Conservation (phyloP, 2,113 vertebrate genomes). For the Cichladusa arquata region DNA sequence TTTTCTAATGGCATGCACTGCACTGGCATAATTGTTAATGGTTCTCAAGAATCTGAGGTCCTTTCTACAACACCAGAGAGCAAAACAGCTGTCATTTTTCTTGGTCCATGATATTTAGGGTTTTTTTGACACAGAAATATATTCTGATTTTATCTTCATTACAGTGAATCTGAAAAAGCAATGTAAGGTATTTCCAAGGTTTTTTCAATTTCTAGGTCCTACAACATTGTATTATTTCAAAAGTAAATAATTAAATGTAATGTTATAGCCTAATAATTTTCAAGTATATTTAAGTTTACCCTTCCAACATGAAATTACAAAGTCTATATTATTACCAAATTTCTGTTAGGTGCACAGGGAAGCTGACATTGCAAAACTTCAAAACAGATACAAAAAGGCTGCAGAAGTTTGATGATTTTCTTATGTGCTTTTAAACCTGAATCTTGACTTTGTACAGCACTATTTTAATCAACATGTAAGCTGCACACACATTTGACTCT, state of each 20-base stretch:
- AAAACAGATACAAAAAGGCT: background rate
- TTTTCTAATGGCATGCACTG: background rate
- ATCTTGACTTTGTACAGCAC: background rate
- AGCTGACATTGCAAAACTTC: background rate
- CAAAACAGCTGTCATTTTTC: background rate
- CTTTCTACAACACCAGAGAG: background rate
- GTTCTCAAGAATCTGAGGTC: background rate
- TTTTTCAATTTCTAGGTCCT: background rate
- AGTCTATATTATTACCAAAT: background rate
- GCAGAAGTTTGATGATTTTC: background rate
- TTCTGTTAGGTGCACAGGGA: background rate
- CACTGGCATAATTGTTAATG: fast-evolving
- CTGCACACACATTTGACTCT: background rate
- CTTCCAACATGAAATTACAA: background rate
- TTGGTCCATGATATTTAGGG: background rate
- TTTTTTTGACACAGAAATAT: background rate
- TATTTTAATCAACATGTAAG: background rate
- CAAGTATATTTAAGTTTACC: background rate
- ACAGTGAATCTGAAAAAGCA: background rate
- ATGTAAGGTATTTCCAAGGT: background rate
- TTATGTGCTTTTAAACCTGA: background rate
- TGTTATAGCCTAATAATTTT: background rate
- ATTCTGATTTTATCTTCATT: background rate
- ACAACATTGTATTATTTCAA: background rate
- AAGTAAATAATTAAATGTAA: background rate